These are phyloP conservation scores for Nesidiocoris tenuis DNA, from an alignment of 2,888 invertebrate genomes.

Conservation along the genomic window DNA sequence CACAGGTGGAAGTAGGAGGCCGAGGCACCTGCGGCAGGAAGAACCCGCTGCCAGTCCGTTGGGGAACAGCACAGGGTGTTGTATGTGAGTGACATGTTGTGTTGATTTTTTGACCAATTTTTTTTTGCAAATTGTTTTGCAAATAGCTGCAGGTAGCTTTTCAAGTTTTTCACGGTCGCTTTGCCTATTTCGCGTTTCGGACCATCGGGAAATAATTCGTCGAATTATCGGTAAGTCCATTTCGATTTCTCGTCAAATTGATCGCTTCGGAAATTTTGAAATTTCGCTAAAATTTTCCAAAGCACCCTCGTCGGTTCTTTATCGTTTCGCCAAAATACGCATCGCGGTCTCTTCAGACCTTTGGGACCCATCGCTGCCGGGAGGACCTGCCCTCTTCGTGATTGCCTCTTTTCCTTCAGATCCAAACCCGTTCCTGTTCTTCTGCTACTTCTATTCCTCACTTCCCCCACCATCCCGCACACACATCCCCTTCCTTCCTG, in stretches of 20 bases:
- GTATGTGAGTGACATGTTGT: slow-evolving; percentile 41
- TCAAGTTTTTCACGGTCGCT: not conserved
- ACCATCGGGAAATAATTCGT: not conserved
- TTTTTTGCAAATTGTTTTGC: slow-evolving; percentile 6
- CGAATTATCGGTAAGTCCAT: not conserved
- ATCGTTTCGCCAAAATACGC: no score
- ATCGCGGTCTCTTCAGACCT: no score
- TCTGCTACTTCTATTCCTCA: not conserved
- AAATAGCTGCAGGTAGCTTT: not conserved
- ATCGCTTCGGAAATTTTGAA: not conserved
- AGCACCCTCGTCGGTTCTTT: not conserved
- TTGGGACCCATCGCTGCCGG: slow-evolving; percentile 12
- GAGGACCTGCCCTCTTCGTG: slow-evolving; percentile 18
- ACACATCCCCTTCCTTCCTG: slow-evolving; percentile 11
- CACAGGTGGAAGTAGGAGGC: slow-evolving; percentile 21
- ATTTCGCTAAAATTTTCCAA: not conserved
- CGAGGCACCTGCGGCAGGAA: slow-evolving; percentile 37
- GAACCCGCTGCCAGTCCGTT: slow-evolving; percentile 29
- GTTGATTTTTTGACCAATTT: slow-evolving; percentile 29
- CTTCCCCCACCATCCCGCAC: slow-evolving; percentile 1
- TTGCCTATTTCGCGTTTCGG: not conserved
- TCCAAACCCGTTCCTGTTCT: slow-evolving; percentile 18
- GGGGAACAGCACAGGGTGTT: slow-evolving; percentile 34
- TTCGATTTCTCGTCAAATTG: not conserved
- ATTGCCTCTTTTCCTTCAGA: not conserved